Evolutionary conservation across 2,113 vertebrate genomes (phyloP).

Genomic region (Fulmarus glacialis): DNA sequence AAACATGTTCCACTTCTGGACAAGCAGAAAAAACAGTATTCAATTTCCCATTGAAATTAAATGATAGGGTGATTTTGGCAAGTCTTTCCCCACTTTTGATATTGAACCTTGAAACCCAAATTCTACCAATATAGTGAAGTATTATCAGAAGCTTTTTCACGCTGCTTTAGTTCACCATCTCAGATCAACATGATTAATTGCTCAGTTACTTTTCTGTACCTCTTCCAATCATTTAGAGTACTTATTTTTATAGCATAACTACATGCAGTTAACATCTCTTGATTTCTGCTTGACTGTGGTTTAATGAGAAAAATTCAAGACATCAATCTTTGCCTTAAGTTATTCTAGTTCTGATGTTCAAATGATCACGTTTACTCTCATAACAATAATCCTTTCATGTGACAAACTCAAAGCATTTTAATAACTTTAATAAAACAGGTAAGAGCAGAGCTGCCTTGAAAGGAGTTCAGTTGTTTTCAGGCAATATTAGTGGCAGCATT

Average conservation of each 20-base stretch:
- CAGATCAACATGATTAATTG: slow-evolving; percentile 35
- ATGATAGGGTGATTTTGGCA: not conserved
- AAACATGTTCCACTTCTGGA: not conserved
- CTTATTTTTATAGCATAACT: slow-evolving; percentile 35
- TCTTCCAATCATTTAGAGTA: slow-evolving; percentile 19
- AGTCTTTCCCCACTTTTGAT: not conserved
- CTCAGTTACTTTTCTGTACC: slow-evolving; percentile 1
- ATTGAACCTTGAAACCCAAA: not conserved
- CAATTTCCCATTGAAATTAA: not conserved
- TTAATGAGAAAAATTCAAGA: slow-evolving; percentile 39
- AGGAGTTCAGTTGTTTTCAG: not conserved
- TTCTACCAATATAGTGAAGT: not conserved
- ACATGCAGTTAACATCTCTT: slow-evolving; percentile 20
- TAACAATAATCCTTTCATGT: not conserved
- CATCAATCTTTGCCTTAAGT: slow-evolving; percentile 28
- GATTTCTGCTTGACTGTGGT: not conserved
- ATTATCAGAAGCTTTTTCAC: not conserved
- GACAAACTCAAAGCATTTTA: not conserved
- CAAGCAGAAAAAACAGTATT: not conserved
- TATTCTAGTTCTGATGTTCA: not conserved
- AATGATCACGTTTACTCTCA: not conserved
- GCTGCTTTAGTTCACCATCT: not conserved
- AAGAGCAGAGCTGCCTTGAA: not conserved
- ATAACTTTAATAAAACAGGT: not conserved
- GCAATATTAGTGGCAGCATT: not conserved